phyloP scores from a whole-genome alignment of 2,888 invertebrate genomes.

The Drosophila anomalipes region DNA sequence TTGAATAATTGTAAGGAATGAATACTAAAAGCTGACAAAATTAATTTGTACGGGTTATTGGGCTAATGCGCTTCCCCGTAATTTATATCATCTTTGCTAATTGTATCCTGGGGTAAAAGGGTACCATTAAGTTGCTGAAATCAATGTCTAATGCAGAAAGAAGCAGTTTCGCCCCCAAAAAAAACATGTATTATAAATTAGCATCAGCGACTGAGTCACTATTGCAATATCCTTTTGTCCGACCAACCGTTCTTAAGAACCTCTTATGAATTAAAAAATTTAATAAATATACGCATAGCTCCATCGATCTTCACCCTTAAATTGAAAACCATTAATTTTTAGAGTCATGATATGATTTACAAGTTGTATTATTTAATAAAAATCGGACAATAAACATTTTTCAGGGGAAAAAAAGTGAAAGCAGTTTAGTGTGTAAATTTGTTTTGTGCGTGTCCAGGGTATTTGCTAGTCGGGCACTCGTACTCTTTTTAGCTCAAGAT shows the following conservation, averaged over 20 bases:
- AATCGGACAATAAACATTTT: not conserved
- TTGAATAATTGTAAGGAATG: constrained; percentile 59
- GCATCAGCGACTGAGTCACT: not conserved
- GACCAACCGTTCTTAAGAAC: too few species aligned
- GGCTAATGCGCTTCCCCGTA: constrained; percentile 7
- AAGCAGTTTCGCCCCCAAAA: not conserved
- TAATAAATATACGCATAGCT: not conserved
- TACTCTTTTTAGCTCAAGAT: constrained; percentile 2
- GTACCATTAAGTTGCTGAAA: not conserved
- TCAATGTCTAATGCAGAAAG: not conserved
- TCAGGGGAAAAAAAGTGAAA: too few species aligned
- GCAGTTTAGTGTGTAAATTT: too few species aligned
- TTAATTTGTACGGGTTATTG: constrained; percentile 41
- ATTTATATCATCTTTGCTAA: constrained; percentile 24
- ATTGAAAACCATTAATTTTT: not conserved
- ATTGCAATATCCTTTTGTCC: too few species aligned
- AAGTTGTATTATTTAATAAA: not conserved
- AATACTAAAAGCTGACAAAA: constrained; percentile 26
- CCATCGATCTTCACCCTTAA: too few species aligned
- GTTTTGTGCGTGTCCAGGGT: not conserved
- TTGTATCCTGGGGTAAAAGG: not conserved
- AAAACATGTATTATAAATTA: not conserved
- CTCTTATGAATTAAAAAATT: not conserved
- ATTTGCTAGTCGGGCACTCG: not conserved
- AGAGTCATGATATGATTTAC: not conserved